These are phyloP conservation scores for Pomatostomus ruficeps DNA, from an alignment of 2,113 vertebrate genomes.

Conservation along the genomic window DNA sequence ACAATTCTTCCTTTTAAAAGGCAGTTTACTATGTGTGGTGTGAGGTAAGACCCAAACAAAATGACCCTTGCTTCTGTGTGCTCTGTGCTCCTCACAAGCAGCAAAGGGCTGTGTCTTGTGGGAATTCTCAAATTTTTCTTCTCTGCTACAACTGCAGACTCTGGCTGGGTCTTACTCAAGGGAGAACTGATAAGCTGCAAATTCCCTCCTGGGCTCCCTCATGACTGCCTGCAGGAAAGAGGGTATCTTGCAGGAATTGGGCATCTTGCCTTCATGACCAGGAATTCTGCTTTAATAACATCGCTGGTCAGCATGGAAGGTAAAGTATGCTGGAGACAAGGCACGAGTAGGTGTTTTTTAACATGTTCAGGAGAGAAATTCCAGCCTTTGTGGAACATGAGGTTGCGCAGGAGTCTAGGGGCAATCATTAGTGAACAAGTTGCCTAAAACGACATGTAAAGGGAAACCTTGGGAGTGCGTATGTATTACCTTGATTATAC, in stretches of 20 bases:
- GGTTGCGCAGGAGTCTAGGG: neutral
- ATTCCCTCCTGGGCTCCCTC: neutral
- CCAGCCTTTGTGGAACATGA: neutral
- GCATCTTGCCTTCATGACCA: neutral
- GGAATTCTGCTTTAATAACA: neutral
- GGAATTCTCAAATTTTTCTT: neutral
- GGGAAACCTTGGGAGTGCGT: neutral
- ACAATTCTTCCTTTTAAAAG: neutral
- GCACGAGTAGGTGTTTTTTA: neutral
- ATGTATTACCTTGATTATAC: neutral
- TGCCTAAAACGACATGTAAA: neutral
- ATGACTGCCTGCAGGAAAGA: neutral
- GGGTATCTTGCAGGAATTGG: neutral
- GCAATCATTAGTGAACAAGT: neutral
- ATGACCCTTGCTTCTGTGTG: neutral
- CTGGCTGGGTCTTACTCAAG: neutral
- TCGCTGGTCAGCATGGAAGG: rapidly evolving
- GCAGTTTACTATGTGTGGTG: rapidly evolving
- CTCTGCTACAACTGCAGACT: neutral
- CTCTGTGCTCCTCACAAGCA: neutral
- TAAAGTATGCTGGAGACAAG: neutral
- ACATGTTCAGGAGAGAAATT: neutral
- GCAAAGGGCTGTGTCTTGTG: neutral
- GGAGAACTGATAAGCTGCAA: rapidly evolving
- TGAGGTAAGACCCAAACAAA: neutral